A percentile compares a stretch with the other conserved stretches of the same genome.
Conservation (phyloP, 2,888 invertebrate species). For the Anorthoa munda region DNA sequence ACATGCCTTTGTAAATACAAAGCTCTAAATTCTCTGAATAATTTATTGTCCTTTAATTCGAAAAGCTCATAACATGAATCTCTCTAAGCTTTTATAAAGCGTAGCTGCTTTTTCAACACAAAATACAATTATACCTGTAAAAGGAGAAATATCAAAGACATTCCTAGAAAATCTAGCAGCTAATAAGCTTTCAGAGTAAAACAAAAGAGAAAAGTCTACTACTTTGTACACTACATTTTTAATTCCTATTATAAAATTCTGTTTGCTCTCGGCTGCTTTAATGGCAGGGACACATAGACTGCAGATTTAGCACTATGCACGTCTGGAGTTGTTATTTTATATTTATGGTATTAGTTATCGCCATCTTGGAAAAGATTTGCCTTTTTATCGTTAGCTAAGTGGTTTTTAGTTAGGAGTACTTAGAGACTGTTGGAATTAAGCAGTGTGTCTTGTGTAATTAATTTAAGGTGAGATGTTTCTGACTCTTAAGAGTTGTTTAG, state of each 20-base stretch:
- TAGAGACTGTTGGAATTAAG: constrained; percentile 1
- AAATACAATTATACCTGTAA: constrained; percentile 46
- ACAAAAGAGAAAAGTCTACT: constrained; percentile 60
- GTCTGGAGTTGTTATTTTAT: constrained; percentile 42
- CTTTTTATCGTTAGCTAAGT: constrained; percentile 16
- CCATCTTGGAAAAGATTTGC: constrained; percentile 9
- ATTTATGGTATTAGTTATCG: constrained; percentile 49
- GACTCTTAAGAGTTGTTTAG: background rate
- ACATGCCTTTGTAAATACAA: constrained; percentile 13
- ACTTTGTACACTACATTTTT: constrained; percentile 67
- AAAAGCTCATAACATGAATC: constrained; percentile 43
- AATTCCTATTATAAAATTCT: constrained; percentile 72
- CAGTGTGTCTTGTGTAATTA: background rate
- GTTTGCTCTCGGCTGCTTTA: constrained; percentile 65
- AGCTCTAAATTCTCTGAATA: constrained; percentile 3
- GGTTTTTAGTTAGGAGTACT: constrained; percentile 9
- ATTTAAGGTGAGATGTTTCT: background rate
- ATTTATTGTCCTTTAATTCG: constrained; percentile 36
- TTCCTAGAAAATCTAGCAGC: constrained; percentile 56
- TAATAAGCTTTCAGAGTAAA: constrained; percentile 63
- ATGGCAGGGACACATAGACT: constrained; percentile 60
- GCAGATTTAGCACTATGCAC: constrained; percentile 57
- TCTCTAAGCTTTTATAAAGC: constrained; percentile 32
- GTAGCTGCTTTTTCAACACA: constrained; percentile 32
- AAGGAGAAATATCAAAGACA: constrained; percentile 52